phyloP scores from a whole-genome alignment of 2,888 invertebrate species.

The Tiliacea aurago region DNA sequence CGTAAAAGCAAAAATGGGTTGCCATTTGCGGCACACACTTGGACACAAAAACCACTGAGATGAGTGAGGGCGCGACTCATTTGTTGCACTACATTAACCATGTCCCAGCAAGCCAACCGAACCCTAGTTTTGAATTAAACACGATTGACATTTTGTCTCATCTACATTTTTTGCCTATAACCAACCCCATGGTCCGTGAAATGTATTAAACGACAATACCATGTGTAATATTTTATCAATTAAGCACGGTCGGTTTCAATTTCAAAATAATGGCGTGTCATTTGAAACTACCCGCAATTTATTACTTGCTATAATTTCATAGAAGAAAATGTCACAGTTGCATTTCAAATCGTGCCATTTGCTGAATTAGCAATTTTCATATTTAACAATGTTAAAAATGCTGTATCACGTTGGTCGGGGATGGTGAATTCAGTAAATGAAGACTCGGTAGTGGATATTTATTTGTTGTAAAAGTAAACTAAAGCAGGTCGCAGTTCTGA shows the following conservation, averaged over 20 bases:
- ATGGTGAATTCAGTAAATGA: conserved; percentile 7
- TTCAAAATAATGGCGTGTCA: conserved; percentile 79
- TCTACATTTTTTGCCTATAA: conserved; percentile 87
- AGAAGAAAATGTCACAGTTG: conserved; percentile 78
- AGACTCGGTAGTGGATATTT: conserved; percentile 23
- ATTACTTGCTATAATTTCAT: conserved; percentile 77
- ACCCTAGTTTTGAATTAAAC: conserved; percentile 78
- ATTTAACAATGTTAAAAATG: conserved; percentile 28
- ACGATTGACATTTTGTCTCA: conserved; percentile 86
- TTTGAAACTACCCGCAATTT: conserved; percentile 81
- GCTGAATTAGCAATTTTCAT: conserved; percentile 69
- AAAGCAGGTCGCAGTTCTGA: conserved; percentile 56
- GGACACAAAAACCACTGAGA: conserved; percentile 69
- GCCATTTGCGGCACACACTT: conserved; percentile 36
- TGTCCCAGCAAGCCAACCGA: conserved; percentile 71
- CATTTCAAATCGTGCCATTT: conserved; percentile 73
- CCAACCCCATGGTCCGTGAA: conserved; percentile 83
- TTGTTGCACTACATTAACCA: conserved; percentile 82
- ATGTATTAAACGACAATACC: conserved; percentile 84
- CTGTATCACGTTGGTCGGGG: conserved; percentile 21
- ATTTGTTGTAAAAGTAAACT: conserved; percentile 64
- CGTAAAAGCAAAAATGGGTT: conserved; percentile 44
- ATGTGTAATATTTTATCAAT: conserved; percentile 87
- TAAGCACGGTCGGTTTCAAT: conserved; percentile 85
- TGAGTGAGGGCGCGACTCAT: conserved; percentile 74